A percentile compares a stretch with the other conserved stretches of the same genome.
Evolutionary conservation across 1,140 invertebrate genomes (phyloP).

Genomic region (Megathymus violae): DNA sequence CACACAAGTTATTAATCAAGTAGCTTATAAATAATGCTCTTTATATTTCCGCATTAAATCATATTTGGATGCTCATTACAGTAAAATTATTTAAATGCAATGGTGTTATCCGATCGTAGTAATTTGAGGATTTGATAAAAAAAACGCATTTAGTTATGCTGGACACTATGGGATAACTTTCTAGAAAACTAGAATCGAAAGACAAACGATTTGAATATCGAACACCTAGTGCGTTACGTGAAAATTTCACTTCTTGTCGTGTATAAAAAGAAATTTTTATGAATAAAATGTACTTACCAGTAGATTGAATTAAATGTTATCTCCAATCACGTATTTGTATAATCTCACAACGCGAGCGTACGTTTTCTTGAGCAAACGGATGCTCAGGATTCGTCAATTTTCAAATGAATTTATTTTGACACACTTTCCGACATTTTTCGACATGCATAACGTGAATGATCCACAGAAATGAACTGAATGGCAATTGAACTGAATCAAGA

Average conservation of each 20-base stretch:
- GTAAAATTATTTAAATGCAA: slow-evolving; percentile 14
- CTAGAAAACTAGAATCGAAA: not conserved
- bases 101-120: not conserved
- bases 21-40: no score
- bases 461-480: slow-evolving; percentile 16
- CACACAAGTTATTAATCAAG: no score
- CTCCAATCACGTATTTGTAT: slow-evolving; percentile 20
- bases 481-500: no score
- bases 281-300: slow-evolving; percentile 46
- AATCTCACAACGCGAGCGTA: slow-evolving; percentile 33
- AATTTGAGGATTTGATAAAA: no score
- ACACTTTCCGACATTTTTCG: slow-evolving; percentile 64
- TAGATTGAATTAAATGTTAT: slow-evolving; percentile 37
- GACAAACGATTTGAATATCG: slow-evolving; percentile 8
- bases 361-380: slow-evolving; percentile 47
- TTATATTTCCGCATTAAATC: slow-evolving; percentile 5
- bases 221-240: slow-evolving; percentile 37
- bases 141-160: no score
- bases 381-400: slow-evolving; percentile 51
- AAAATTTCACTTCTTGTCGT: slow-evolving; percentile 54
- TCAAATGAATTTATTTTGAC: slow-evolving; percentile 60
- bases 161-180: not conserved
- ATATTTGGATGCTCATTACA: not conserved
- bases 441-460: slow-evolving; percentile 34
- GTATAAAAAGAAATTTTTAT: slow-evolving; percentile 44